Conservation (phyloP, 2,797 vertebrate species). For the Dendrocincla tyrannina region DNA sequence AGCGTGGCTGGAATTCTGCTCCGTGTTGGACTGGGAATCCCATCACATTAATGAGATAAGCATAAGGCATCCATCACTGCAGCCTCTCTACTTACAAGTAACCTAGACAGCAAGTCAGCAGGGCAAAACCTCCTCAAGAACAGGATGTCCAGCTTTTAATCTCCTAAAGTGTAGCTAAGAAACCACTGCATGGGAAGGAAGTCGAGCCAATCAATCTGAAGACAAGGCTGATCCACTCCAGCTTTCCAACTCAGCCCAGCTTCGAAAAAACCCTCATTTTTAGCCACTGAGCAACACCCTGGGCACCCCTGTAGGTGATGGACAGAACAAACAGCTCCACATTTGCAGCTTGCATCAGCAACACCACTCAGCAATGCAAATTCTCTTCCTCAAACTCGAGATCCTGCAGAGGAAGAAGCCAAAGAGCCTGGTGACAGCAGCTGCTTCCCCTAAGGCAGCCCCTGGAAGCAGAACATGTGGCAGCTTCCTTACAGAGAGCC, state of each 20-base stretch:
- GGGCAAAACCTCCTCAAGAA: neutral
- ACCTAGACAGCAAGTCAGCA: neutral
- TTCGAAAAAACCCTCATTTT: neutral
- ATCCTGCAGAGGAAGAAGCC: neutral
- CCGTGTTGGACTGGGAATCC: neutral
- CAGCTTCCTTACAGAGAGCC: neutral
- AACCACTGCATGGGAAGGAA: neutral
- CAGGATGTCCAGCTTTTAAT: constrained; percentile 6
- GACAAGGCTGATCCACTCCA: neutral
- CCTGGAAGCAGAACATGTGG: neutral
- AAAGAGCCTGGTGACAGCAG: neutral
- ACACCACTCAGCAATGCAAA: neutral
- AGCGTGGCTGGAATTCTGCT: neutral
- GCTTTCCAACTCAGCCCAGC: neutral
- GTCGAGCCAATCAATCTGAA: neutral
- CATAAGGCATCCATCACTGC: neutral
- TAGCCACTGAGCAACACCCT: neutral
- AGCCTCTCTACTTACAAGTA: neutral
- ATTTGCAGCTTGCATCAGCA: neutral
- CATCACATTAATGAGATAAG: neutral
- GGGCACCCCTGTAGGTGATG: fast-evolving
- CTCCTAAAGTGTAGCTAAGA: neutral
- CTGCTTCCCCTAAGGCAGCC: neutral
- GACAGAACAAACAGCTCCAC: neutral
- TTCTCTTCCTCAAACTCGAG: neutral